Conservation (phyloP, 2,888 invertebrate species). For the Drosophila anomalata region DNA sequence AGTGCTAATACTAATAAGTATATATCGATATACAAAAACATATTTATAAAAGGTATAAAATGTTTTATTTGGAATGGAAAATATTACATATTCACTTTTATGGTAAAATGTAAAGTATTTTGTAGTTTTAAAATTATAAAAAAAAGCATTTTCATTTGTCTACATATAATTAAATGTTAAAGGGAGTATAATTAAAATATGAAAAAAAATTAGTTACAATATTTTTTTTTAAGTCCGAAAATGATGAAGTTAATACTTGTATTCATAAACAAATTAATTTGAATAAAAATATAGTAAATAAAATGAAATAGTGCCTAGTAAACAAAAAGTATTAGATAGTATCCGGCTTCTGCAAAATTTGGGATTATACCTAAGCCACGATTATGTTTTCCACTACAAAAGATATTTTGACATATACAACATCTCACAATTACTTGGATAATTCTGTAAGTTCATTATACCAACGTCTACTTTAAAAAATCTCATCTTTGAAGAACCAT, state of each 20-base stretch:
- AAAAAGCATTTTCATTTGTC: slow-evolving; percentile 69
- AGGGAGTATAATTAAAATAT: slow-evolving; percentile 5
- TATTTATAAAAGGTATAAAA: not conserved
- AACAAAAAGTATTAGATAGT: slow-evolving; percentile 67
- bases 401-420: not conserved
- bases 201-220: slow-evolving; percentile 1
- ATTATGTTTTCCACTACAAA: slow-evolving; percentile 9
- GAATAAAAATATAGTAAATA: slow-evolving; percentile 2
- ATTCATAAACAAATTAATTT: not conserved
- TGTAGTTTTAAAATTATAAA: slow-evolving; percentile 73
- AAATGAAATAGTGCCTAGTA: slow-evolving; percentile 68
- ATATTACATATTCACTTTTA: slow-evolving; percentile 30
- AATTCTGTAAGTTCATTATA: not conserved
- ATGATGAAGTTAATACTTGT: slow-evolving; percentile 1
- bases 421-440: not conserved
- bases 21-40: not conserved
- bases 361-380: slow-evolving; percentile 1
- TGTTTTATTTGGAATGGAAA: slow-evolving; percentile 18
- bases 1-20: not conserved
- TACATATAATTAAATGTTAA: not conserved
- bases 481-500: not conserved
- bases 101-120: slow-evolving; percentile 71
- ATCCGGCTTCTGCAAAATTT: slow-evolving; percentile 25
- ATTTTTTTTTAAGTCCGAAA: not conserved
- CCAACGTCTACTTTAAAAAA: not conserved